phyloP scores from a whole-genome alignment of 2,888 invertebrate genomes.

The Lamellibrachia satsuma region DNA sequence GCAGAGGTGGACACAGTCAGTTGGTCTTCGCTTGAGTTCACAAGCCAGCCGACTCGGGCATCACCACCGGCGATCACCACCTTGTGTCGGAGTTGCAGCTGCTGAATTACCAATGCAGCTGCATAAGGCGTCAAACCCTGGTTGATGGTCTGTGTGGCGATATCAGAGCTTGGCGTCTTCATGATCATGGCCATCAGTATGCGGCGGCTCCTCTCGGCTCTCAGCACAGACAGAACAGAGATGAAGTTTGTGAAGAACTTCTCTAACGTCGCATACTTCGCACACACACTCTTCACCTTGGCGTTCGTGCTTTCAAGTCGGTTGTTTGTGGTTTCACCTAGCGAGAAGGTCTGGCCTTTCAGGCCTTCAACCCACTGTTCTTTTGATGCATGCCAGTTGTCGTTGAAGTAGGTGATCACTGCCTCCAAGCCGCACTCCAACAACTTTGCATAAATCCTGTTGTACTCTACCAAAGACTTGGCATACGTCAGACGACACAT shows the following conservation, averaged over 20 bases:
- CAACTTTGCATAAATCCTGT: neutral
- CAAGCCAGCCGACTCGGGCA: too few relatives aligned
- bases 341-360: too few relatives aligned
- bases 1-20: neutral
- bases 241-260: neutral
- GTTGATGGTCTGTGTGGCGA: neutral
- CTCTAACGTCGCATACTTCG: neutral
- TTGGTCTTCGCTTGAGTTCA: neutral
- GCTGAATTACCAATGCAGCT: neutral
- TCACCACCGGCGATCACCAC: neutral
- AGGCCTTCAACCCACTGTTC: too few relatives aligned
- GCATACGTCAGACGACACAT: neutral
- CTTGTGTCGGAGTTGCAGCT: too few relatives aligned
- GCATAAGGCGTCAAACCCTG: neutral
- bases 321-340: neutral
- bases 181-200: neutral
- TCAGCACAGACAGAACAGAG: neutral
- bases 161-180: neutral
- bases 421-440: neutral
- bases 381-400: neutral
- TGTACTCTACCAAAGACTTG: neutral
- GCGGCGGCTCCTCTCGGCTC: neutral
- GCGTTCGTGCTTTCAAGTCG: slow-evolving; percentile 28
- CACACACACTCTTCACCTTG: slow-evolving; percentile 27
- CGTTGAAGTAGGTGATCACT: neutral